Evolutionary conservation across 2,113 vertebrate genomes (phyloP), one percentile per base, ranked within the genome.

Genomic region (Typhlomys cinereus): DNA sequence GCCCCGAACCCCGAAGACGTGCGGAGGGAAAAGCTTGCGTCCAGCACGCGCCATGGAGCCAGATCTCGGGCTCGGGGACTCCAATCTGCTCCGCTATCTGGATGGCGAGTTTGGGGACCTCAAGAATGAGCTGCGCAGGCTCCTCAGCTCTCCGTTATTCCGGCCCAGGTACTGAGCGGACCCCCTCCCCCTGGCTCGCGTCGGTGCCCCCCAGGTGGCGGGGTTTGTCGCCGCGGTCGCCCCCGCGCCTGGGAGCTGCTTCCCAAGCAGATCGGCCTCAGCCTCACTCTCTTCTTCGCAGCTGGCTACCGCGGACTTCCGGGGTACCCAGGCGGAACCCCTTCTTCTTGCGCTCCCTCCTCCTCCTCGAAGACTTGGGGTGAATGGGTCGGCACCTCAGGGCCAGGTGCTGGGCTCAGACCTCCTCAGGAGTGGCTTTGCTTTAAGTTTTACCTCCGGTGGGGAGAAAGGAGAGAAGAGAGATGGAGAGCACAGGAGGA

Each of bases 91-190:
- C 64, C 92, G 96, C 78, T 98, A 97, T 92, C 94, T 97, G 52
- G 97, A 97, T 13, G 96, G 97, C 69, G 94, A 97, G 34, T 96
- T 93, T 92, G 97, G 98, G 97, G 78, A 75, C 59, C 93, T 95
- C 74, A 97, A 97, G 92, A 91, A 96, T 4, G 82, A 95, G 48
- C 79, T 97, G 70, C 91, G 96, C 14, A 71, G 93, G 62, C 93
- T 96, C 23, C 96, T 97, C 5, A 36, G 54, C 62, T 96, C 96
- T 95, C 94, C 96, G 9, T 89, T 97, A 70, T 98, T 98, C 94
- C 89, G 82, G 73, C 94, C 85, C 71, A 98, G 96, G 97, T 97
- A 96, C 25, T 23, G 3, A 12, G 57, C 46, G 11, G 20, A 59
- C 31, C 34, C 0, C 15, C 6, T 1, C 36, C 70, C 10, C 46